A percentile compares a stretch with the other conserved stretches of the same genome.
These are phyloP conservation scores for Hemithea aestivaria DNA, from an alignment of 2,888 invertebrate species.

Conservation along the genomic window DNA sequence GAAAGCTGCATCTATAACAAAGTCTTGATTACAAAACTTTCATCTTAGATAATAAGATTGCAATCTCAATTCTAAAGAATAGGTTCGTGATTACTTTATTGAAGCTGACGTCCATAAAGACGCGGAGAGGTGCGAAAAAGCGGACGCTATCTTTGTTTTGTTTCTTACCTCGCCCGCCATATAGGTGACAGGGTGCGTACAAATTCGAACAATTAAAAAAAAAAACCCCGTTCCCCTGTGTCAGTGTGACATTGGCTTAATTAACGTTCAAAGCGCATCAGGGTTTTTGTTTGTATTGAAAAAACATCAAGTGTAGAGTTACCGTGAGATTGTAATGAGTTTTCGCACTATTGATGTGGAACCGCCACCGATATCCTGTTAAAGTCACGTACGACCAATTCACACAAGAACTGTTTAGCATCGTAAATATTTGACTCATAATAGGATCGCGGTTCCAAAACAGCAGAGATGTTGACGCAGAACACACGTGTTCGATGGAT, in stretches of 20 bases:
- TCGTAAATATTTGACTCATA: background rate
- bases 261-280: slow-evolving; percentile 5
- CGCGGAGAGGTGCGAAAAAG: too few species aligned
- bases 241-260: too few species aligned
- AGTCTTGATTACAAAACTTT: slow-evolving; percentile 9
- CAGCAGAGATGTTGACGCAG: slow-evolving; percentile 10
- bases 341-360: slow-evolving; percentile 49
- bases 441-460: slow-evolving; percentile 29
- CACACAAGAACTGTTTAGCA: slow-evolving; percentile 5
- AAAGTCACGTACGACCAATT: slow-evolving; percentile 20
- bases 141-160: too few species aligned
- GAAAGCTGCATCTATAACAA: slow-evolving; percentile 2
- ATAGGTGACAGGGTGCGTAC: too few species aligned
- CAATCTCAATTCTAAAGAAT: slow-evolving; percentile 10
- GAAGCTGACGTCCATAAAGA: too few species aligned
- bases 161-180: too few species aligned
- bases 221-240: too few species aligned
- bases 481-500: slow-evolving; percentile 3
- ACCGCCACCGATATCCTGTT: slow-evolving; percentile 40
- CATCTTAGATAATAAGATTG: slow-evolving; percentile 7
- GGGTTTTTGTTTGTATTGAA: slow-evolving; percentile 7
- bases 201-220: too few species aligned
- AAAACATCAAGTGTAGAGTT: slow-evolving; percentile 29
- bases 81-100: slow-evolving; percentile 8
- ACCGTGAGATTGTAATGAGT: slow-evolving; percentile 44